Percentiles rank a stretch among this genome's conserved stretches.
Evolutionary conservation across 1,140 invertebrate genomes (phyloP).

Genomic region (Formica selysi): DNA sequence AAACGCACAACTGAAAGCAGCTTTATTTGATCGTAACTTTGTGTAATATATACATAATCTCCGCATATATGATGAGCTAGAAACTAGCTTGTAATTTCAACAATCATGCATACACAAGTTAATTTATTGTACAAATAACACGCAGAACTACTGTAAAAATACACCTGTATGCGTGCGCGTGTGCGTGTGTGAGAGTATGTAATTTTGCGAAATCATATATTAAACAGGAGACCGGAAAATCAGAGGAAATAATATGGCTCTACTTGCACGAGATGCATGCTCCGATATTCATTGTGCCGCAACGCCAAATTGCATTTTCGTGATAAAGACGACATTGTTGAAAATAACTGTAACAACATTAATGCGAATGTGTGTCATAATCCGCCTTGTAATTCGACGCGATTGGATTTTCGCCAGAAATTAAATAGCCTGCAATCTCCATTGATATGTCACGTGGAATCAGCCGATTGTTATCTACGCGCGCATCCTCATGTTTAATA

Average conservation of each 20-base stretch:
- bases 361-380: slow-evolving; percentile 33
- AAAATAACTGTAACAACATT: slow-evolving; percentile 44
- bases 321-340: slow-evolving; percentile 39
- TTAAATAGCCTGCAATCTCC: slow-evolving; percentile 50
- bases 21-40: slow-evolving; percentile 36
- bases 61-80: slow-evolving; percentile 1
- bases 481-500: slow-evolving; percentile 39
- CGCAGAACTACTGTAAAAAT: slow-evolving; percentile 18
- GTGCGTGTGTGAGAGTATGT: background rate
- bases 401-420: slow-evolving; percentile 54
- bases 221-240: slow-evolving; percentile 54
- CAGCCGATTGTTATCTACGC: slow-evolving; percentile 31
- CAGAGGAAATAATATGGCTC: slow-evolving; percentile 42
- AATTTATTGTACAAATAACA: slow-evolving; percentile 45
- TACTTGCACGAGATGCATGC: slow-evolving; percentile 13
- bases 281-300: slow-evolving; percentile 45
- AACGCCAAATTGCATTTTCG: slow-evolving; percentile 47
- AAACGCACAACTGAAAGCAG: background rate
- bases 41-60: background rate
- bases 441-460: slow-evolving; percentile 47
- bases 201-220: slow-evolving; percentile 56
- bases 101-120: slow-evolving; percentile 23
- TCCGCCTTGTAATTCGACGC: slow-evolving; percentile 28
- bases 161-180: background rate
- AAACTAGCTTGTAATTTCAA: slow-evolving; percentile 46